Base-by-base conservation (phyloP, 1,140 invertebrate species). In the Lepidurus apus region DNA sequence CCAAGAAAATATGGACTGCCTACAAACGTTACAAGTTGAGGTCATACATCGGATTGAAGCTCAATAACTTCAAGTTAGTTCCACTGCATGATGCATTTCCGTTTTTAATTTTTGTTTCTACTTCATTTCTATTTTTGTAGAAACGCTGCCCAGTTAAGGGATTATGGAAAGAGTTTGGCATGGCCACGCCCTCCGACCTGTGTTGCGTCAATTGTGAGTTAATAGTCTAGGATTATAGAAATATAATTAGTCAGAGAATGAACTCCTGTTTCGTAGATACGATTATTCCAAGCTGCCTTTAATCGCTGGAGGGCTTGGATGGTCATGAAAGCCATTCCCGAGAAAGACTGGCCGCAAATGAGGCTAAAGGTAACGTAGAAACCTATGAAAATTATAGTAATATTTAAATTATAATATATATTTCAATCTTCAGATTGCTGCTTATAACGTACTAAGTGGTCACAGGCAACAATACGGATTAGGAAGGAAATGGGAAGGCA, bases 261-360 rank as follows among this genome's bases (percentile, higher is more conserved):
- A 26, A 26, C 26, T 26, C 17, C 3, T 65, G 13, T 65, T 17
- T 4, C 13, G 17, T 17, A 65, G 53, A 17, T 65, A 65, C 53
- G 53, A 17, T 65, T 65, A 3, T 85, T 94, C 77, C 88, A 88
- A 81, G 87, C 84, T n/a, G 89, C 92, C 75, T 91, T 89, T 83
- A 87, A 88, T 3, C 89, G 93, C 81, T 98, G 97, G 97, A 85
- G 93, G 73, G 95, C 94, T 3, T 92, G 88, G 85, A 95, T 96
- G 90, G 90, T 96, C 73, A 87, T 98, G 1, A 88, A 88, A 81
- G 90, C 90, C 75, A 91, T 96, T 81, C 95, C 95, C 1, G 87
- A 87, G 77, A 89, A 89, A 79, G 93, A 98, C 83, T 94, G 95
- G 93, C 92, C 94, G 1, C 91, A 95, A 83, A 87, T 98, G 74